phyloP scores from a whole-genome alignment of 1,140 invertebrate species.

The Drosophila nebulosa region DNA sequence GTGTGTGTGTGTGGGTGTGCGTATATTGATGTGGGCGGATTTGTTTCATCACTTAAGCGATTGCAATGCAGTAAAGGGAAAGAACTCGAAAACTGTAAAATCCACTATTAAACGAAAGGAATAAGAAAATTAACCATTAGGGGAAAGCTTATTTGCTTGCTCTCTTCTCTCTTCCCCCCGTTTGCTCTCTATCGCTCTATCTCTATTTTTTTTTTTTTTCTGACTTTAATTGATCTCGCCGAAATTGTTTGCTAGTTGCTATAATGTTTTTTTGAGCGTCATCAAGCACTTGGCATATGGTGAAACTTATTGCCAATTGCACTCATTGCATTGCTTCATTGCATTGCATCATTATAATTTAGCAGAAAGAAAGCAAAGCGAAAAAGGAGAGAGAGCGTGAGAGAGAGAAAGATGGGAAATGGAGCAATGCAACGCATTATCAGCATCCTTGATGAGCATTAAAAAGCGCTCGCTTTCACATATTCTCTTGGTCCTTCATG shows the following conservation, averaged over 20 bases:
- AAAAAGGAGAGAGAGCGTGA: neutral
- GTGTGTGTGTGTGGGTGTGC: neutral
- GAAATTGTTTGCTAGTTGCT: slow-evolving; percentile 22
- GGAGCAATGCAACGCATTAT: slow-evolving; percentile 14
- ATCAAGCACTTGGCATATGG: slow-evolving; percentile 18
- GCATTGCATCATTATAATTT: slow-evolving; percentile 12
- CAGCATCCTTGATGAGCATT: slow-evolving; percentile 42
- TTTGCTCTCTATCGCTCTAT: neutral
- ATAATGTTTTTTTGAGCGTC: slow-evolving; percentile 9
- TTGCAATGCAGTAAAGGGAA: neutral
- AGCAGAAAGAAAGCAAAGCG: neutral
- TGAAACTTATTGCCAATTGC: slow-evolving; percentile 19
- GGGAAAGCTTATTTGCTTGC: neutral
- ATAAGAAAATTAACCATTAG: neutral
- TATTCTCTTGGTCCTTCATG: slow-evolving; percentile 1
- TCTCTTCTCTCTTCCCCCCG: too few relatives aligned
- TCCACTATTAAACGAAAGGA: neutral
- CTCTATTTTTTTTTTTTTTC: neutral
- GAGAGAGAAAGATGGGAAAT: neutral
- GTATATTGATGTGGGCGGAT: neutral
- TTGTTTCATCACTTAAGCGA: slow-evolving; percentile 1
- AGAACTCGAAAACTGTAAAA: neutral
- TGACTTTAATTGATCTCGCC: neutral
- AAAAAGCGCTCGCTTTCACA: slow-evolving; percentile 33
- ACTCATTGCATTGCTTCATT: slow-evolving; percentile 33